Evolutionary conservation across 1,140 invertebrate species (phyloP).

Genomic region (Neodiprion lecontei): DNA sequence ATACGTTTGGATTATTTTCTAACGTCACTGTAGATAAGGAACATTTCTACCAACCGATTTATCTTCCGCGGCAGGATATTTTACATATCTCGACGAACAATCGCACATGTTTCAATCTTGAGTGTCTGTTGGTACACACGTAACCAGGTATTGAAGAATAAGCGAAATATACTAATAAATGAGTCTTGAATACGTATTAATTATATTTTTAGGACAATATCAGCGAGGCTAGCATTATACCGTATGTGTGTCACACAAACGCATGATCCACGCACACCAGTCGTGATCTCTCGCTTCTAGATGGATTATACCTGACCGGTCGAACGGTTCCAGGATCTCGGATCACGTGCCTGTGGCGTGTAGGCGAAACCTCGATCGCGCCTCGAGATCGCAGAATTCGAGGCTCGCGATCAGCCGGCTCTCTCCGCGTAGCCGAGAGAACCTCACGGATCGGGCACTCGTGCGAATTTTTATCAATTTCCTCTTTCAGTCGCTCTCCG

Average conservation of each 20-base stretch:
- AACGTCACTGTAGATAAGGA: no score
- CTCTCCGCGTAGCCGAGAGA: not conserved
- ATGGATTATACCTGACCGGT: not conserved
- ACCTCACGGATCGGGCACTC: not conserved
- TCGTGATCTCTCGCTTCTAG: not conserved
- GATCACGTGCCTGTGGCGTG: conserved; percentile 1
- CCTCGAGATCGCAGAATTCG: not conserved
- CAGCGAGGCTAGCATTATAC: not conserved
- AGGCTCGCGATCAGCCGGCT: not conserved
- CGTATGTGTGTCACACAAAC: not conserved
- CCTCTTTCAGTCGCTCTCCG: not conserved
- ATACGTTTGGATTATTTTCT: no score
- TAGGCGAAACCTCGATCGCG: not conserved
- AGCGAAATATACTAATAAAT: no score
- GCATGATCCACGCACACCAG: not conserved
- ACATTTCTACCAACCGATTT: no score
- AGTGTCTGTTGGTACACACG: no score
- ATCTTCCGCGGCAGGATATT: no score
- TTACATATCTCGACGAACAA: no score
- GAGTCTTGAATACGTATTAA: no score
- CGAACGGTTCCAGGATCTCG: conserved; percentile 4
- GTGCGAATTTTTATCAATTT: not conserved
- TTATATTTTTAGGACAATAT: conserved; percentile 1
- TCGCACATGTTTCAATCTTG: no score
- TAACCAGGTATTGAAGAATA: no score